Percentiles rank a stretch among this genome's conserved stretches.
phyloP scores from a whole-genome alignment of 2,888 invertebrate species.

The Melanargia galathea region DNA sequence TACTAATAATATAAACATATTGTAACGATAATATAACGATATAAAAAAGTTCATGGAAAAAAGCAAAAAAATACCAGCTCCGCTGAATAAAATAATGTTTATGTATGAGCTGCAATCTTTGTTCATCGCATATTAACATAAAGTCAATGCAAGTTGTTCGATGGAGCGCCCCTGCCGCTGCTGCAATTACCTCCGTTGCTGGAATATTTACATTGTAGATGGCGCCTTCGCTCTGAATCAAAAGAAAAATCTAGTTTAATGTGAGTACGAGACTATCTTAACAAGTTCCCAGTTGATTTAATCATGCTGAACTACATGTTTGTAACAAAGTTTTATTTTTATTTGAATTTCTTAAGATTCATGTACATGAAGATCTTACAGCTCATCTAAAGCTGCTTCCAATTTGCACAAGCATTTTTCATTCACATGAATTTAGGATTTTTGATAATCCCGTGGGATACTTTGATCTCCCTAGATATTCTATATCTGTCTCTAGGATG shows the following conservation, averaged over 20 bases:
- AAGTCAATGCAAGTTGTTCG: slow-evolving; percentile 13
- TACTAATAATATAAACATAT: too few species aligned
- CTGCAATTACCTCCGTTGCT: neutral
- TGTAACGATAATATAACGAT: neutral
- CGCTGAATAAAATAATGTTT: slow-evolving; percentile 4
- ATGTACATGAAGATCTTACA: too few species aligned
- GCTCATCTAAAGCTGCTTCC: too few species aligned
- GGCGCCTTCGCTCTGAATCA: neutral
- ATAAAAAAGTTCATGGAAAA: neutral
- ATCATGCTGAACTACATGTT: too few species aligned
- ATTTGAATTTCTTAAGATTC: too few species aligned
- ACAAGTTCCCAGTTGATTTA: neutral
- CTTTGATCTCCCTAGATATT: too few species aligned
- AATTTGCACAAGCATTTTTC: too few species aligned
- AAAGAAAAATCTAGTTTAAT: slow-evolving; percentile 1
- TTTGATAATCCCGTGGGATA: too few species aligned
- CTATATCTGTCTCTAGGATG: too few species aligned
- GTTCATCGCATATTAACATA: slow-evolving; percentile 12
- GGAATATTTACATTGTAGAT: slow-evolving; percentile 10
- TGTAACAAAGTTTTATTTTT: too few species aligned
- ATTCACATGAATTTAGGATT: too few species aligned
- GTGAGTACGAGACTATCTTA: neutral
- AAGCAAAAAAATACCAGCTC: neutral
- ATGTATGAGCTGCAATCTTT: slow-evolving; percentile 9
- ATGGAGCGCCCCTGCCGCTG: neutral